Conservation (phyloP, 2,797 vertebrate genomes). For the Harpagifer antarcticus region DNA sequence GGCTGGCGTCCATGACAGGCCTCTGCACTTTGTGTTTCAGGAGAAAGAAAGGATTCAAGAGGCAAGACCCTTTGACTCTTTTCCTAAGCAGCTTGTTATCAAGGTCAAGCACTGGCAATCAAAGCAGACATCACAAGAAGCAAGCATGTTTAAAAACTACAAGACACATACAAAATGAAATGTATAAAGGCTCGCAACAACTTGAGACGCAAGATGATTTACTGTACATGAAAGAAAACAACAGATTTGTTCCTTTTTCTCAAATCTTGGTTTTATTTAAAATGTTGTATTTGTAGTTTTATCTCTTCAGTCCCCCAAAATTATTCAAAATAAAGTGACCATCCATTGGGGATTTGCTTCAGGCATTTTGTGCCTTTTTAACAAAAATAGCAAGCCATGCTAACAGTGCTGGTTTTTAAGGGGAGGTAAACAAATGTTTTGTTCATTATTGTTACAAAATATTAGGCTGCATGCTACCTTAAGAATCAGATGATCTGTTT, state of each 20-base stretch:
- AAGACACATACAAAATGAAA: neutral
- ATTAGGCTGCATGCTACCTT: neutral
- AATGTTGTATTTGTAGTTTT: neutral
- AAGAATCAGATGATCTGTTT: neutral
- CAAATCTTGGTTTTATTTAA: neutral
- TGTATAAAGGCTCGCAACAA: neutral
- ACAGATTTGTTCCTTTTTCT: neutral
- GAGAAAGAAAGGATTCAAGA: constrained; percentile 38
- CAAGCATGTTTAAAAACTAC: neutral
- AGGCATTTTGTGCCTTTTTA: too few relatives aligned
- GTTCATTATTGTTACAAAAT: constrained; percentile 3
- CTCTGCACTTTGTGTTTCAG: constrained; percentile 62
- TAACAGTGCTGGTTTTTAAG: neutral
- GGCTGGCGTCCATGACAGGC: constrained; percentile 71
- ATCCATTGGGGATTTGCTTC: too few relatives aligned
- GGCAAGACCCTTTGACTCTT: constrained; percentile 17
- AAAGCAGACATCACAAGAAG: constrained; percentile 36
- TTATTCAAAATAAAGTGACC: neutral
- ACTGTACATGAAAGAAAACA: neutral
- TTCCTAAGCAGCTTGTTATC: constrained; percentile 50
- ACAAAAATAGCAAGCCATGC: too few relatives aligned
- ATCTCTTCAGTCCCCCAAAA: neutral
- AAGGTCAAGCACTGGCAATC: constrained; percentile 57
- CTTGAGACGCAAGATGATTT: neutral
- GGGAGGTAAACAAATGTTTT: neutral